Percentiles rank a stretch among this genome's conserved stretches.
Evolutionary conservation across 2,888 invertebrate genomes (phyloP).

Genomic region (Ectemnius continuus): DNA sequence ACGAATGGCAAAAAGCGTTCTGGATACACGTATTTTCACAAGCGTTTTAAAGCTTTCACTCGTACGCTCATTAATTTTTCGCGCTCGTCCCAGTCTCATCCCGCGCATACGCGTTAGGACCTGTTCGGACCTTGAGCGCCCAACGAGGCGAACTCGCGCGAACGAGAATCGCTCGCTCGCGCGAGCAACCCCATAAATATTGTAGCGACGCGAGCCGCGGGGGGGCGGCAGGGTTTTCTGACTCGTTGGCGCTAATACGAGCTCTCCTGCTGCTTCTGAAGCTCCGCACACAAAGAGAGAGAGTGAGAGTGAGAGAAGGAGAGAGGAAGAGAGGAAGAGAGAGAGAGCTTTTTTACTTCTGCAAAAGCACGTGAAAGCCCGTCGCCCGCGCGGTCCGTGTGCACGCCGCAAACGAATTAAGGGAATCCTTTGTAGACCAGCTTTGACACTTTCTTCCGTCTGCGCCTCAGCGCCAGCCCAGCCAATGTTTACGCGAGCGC

Average conservation of each 20-base stretch:
- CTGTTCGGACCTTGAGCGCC: conserved; percentile 66
- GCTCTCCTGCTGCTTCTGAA: conserved; percentile 51
- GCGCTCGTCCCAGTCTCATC: conserved; percentile 58
- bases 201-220: conserved; percentile 67
- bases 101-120: conserved; percentile 59
- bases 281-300: conserved; percentile 19
- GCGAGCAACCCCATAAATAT: conserved; percentile 74
- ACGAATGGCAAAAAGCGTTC: no score
- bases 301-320: no score
- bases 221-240: conserved; percentile 58
- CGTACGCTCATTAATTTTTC: conserved; percentile 62
- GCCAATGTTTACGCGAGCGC: no score
- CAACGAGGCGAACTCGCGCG: conserved; percentile 72
- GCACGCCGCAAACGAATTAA: conserved; percentile 43
- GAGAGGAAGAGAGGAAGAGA: no score
- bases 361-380: conserved; percentile 51
- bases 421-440: conserved; percentile 37
- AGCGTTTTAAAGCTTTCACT: conserved; percentile 40
- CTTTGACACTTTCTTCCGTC: conserved; percentile 41
- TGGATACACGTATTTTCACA: conserved; percentile 29
- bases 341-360: conserved; percentile 54
- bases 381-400: conserved; percentile 9
- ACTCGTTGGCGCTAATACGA: conserved; percentile 62
- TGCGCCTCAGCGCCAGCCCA: neutral
- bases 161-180: conserved; percentile 72